These are phyloP conservation scores for Diglossa brunneiventris DNA, from an alignment of 2,113 vertebrate genomes.

Conservation along the genomic window DNA sequence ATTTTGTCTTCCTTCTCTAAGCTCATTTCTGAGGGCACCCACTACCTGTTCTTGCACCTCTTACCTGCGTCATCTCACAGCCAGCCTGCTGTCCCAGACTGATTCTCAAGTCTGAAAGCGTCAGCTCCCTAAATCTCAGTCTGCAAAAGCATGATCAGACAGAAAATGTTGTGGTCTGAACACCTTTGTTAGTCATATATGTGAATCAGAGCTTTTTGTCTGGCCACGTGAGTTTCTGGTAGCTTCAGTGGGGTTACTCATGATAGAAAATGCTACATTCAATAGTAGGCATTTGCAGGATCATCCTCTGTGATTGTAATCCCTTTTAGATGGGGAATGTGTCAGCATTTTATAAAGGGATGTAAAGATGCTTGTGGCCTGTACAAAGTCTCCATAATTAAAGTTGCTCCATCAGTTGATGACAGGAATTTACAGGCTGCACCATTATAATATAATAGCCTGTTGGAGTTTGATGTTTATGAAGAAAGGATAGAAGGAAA, in stretches of 20 bases:
- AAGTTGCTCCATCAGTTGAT: conserved; percentile 17
- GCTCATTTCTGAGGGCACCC: background rate
- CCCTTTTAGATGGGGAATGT: background rate
- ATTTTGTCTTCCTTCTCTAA: background rate
- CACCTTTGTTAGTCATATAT: conserved; percentile 5
- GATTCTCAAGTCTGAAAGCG: background rate
- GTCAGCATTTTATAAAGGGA: conserved; percentile 36
- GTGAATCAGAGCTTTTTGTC: conserved; percentile 26
- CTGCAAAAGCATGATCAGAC: background rate
- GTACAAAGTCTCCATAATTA: background rate
- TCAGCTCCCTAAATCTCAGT: background rate
- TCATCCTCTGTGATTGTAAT: conserved; percentile 27
- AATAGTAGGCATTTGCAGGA: conserved; percentile 14
- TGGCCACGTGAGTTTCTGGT: conserved; percentile 8
- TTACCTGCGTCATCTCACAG: background rate
- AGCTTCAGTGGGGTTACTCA: conserved; percentile 29
- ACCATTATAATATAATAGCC: background rate
- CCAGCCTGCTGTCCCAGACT: background rate
- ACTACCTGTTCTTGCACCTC: background rate
- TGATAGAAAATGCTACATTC: conserved; percentile 4
- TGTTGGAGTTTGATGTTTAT: background rate
- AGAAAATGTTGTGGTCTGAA: background rate
- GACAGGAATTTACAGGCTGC: conserved; percentile 1
- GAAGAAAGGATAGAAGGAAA: background rate
- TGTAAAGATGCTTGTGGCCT: background rate